Base-by-base conservation (phyloP, 2,888 invertebrate species). In the Saturnia japonica region DNA sequence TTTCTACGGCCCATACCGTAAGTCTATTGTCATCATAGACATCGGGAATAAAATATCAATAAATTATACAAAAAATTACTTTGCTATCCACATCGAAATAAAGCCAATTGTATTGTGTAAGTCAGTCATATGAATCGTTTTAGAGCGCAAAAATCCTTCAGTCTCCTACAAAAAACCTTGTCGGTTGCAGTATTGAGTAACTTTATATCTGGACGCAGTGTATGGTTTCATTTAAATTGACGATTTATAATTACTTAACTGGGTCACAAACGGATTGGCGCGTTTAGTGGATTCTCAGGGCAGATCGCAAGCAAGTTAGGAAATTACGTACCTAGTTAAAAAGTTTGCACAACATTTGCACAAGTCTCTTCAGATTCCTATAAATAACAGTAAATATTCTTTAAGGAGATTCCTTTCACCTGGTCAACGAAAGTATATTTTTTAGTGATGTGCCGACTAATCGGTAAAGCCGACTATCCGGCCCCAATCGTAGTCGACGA, bases 281-380 rank as follows among this genome's bases (percentile, higher is more conserved):
- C 78, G 75, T 77, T 74, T 73, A 77, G 73, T 81, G 71, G 77
- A 78, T 75, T 74, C 76, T 54, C 71, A 73, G 77, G 81, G 80
- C 75, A 73, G 76, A 77, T 75, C 77, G 77, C 74, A 74, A 78
- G 77, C 77, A 79, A 82, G 76, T 74, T 74, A 78, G 79, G 77
- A 73, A 74, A 62, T 54, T 54, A 54, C 19, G 19, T n/a, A 47
- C n/a, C n/a, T n/a, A n/a, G n/a, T 47, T 47, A 19, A 47, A 47
- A 47, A 47, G 7, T 16, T 47, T 47, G 47, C 47, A n/a, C 16
- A 16, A 47, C 6, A 47, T 47, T 47, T 34, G 34, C 34, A 34
- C 34, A 34, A 34, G 47, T 47, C 19, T 47, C 47, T 19, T 19
- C 47, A 47, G 19, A 19, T n/a, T 47, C 19, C 47, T 47, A 16